Base-by-base conservation (phyloP, 2,888 invertebrate genomes). In the Chaetogeoica ovagalla region DNA sequence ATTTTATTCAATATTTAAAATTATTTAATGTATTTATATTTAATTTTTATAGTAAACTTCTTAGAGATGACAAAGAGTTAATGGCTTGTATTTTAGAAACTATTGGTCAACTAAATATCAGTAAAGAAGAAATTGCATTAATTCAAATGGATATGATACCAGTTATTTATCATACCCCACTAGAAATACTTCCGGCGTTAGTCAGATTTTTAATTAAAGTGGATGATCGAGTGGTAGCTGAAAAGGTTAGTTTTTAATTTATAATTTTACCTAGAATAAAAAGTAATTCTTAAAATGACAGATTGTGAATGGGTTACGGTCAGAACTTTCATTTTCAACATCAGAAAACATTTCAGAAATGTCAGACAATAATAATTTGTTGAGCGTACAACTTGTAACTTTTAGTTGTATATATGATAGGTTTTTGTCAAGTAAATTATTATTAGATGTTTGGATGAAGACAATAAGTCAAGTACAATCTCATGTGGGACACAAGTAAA, bases 1-100 rank as follows among this genome's bases (percentile, higher is more conserved):
- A 15, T 48, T 71, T n/a, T 71, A 57, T 48, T 59, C 17, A 63
- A 72, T n/a, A 52, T 69, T 60, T 30, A 9, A 48, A n/a, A 48
- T 15, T 43, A 59, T 73, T 55, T 11, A 57, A 23, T 37, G 6
- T 55, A n/a, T 37, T 52, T 43, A 37, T 52, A 21, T 43, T 52
- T 39, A 8, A 13, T 21, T 55, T 81, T 43, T 82, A 39, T 73
- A 88, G 89, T 84, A 88, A 89, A 85, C 87, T 91, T 74, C 86
- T 92, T 83, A 89, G 88, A 83, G 88, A 89, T 82, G 89, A 90
- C 82, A 86, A 87, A 83, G 88, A 90, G 69, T 86, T 92, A 52
- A 90, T 90, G 37, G 90, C 89, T 52, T 89, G 90, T 39, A 89
- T 92, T 84, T 87, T 93, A 82, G 91, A 92, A 82, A 91, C 91